phyloP scores from a whole-genome alignment of 2,113 vertebrate species.

The Lophotis ruficrista region DNA sequence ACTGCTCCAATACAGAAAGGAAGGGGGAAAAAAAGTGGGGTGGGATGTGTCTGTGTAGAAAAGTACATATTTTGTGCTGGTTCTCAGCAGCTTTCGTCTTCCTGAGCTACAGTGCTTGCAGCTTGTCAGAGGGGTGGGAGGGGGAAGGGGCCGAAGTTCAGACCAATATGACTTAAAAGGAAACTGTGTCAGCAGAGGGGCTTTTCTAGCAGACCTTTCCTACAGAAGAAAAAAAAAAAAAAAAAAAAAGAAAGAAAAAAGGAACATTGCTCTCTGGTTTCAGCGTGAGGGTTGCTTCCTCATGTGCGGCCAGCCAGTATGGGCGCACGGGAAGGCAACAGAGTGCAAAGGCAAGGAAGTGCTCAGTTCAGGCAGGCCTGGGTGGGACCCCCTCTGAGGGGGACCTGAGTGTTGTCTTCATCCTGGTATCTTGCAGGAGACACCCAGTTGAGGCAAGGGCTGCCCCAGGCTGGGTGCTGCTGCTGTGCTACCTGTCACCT shows the following conservation, averaged over 20 bases:
- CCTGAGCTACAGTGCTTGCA: neutral
- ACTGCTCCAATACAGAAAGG: neutral
- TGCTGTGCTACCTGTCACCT: neutral
- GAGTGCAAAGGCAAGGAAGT: neutral
- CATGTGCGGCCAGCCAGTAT: neutral
- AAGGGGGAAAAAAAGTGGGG: neutral
- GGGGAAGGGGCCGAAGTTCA: neutral
- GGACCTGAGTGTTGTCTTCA: neutral
- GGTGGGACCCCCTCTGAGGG: fast-evolving
- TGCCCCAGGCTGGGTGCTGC: neutral
- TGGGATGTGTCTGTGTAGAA: neutral
- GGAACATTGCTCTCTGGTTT: neutral
- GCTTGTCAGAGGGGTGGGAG: neutral
- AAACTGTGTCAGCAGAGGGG: neutral
- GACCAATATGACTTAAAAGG: neutral
- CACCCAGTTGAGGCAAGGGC: fast-evolving
- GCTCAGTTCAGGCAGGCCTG: neutral
- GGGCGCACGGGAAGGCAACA: fast-evolving
- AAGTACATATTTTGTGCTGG: neutral
- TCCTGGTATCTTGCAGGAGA: neutral
- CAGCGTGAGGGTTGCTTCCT: neutral
- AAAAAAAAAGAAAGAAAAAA: neutral
- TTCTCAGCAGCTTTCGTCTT: neutral
- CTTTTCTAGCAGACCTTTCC: neutral
- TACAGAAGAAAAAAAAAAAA: neutral